These are phyloP conservation scores for Drosophila tanythrix DNA, from an alignment of 2,888 invertebrate genomes.

Conservation along the genomic window DNA sequence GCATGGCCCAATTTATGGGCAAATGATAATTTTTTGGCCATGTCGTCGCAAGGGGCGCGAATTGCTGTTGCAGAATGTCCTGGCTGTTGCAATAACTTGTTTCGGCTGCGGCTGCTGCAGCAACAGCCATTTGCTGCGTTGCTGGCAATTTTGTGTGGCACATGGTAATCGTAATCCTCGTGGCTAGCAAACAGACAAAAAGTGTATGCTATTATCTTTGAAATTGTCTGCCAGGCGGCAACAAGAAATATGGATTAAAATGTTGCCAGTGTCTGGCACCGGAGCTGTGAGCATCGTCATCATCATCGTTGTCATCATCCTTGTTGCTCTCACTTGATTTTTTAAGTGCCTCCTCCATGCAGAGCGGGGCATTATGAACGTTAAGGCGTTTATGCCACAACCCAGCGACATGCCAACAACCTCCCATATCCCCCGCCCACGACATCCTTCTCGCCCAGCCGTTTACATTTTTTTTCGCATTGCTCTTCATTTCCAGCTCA, in stretches of 20 bases:
- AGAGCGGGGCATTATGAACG: slow-evolving; percentile 62
- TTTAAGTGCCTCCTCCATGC: slow-evolving; percentile 66
- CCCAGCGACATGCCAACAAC: background rate
- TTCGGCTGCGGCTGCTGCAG: slow-evolving; percentile 30
- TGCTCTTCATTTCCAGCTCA: slow-evolving; percentile 74
- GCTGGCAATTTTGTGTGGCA: slow-evolving; percentile 57
- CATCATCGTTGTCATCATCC: slow-evolving; percentile 24
- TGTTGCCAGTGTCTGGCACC: slow-evolving; percentile 62
- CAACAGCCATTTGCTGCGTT: slow-evolving; percentile 51
- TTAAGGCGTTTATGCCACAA: slow-evolving; percentile 58
- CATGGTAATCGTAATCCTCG: slow-evolving; percentile 67
- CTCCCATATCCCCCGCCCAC: slow-evolving; percentile 13
- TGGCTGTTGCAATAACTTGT: slow-evolving; percentile 64
- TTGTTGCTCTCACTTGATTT: slow-evolving; percentile 64
- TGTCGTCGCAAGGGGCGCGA: slow-evolving; percentile 62
- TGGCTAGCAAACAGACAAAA: slow-evolving; percentile 49
- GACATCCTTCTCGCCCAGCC: slow-evolving; percentile 17
- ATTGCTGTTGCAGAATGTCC: slow-evolving; percentile 51
- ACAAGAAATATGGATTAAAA: slow-evolving; percentile 82
- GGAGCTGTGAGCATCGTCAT: background rate
- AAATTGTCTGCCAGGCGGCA: slow-evolving; percentile 83
- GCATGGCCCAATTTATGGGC: slow-evolving; percentile 67
- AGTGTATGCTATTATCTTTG: slow-evolving; percentile 77
- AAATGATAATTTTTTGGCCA: slow-evolving; percentile 66
- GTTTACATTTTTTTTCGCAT: slow-evolving; percentile 38